Evolutionary conservation across 2,797 vertebrate genomes (phyloP), one percentile per base, ranked within the genome.

Genomic region (Phalloptychus januarius): DNA sequence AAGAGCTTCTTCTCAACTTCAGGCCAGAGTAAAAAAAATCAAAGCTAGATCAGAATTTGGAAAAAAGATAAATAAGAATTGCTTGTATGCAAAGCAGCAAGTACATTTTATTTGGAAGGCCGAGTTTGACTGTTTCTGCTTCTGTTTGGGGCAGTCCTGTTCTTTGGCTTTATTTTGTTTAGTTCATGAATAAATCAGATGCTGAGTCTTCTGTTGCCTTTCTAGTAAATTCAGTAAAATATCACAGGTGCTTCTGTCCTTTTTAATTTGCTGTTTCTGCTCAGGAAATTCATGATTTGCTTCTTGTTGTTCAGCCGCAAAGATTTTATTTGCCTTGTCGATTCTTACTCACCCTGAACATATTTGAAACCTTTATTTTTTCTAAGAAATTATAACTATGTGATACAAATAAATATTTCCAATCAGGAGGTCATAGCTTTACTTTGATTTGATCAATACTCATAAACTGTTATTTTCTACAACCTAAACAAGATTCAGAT

Each of bases 1-100:
- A 89, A 79, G 80, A 69, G 52, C 63, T 65, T 33, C 77, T 20
- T 72, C 44, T 90, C 71, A 54, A 44, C 10, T 28, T 48, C 65
- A 0, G 73, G 74, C 44, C 81, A 80, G 82, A 88, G 16, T 16
- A 33, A 33, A 33, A 61, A 31, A 2, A 0, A 31, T 28, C 6
- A 58, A 61, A 33, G 1, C 58, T 61, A 61, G 58, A 33, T 61
- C 58, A 61, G 58, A 28, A 18, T 61, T 33, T 33, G 58, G 15
- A 33, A 61, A 61, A 61, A 33, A 33, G 31, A 18, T 16, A 1
- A 61, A 31, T 6, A 23, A 38, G 58, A 65, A 4, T 67, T 12
- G 7, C 28, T 31, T n/a, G 6, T n/a, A 28, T 11, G 6, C 12
- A 10, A 31, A n/a, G 20, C 5, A 28, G 10, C 44, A 40, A 42